A percentile compares a stretch with the other conserved stretches of the same genome.
Conservation (phyloP, 35 echinoderm and acorn worm genomes). For the Holothuria glaberrima region DNA sequence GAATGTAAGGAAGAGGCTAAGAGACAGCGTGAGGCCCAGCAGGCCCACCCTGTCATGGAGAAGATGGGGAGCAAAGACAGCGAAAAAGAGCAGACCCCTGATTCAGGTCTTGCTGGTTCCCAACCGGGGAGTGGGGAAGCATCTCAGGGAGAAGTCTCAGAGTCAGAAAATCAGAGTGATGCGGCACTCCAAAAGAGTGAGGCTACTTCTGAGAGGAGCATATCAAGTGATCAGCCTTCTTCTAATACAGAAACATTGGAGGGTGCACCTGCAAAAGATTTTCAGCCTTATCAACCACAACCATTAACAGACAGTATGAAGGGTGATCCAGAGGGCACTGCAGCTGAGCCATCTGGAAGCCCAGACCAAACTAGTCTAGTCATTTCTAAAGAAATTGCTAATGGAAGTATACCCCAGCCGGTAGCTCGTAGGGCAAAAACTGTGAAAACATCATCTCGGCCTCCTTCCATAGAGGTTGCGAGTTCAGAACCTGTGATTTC, state of each 20-base stretch:
- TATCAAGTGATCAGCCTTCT: constrained; percentile 48
- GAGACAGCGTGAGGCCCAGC: constrained; percentile 76
- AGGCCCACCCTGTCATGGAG: constrained; percentile 44
- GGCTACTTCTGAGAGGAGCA: constrained; percentile 27
- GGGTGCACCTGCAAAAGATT: constrained; percentile 38
- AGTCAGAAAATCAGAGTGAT: constrained; percentile 62
- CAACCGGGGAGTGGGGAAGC: constrained; percentile 82
- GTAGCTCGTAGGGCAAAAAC: constrained; percentile 63
- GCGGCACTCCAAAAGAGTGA: not conserved
- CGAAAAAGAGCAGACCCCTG: constrained; percentile 65
- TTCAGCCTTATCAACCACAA: constrained; percentile 15
- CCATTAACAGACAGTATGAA: constrained; percentile 38
- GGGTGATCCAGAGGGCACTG: constrained; percentile 26
- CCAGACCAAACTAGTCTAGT: not conserved
- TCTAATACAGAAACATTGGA: constrained; percentile 29
- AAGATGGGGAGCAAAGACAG: constrained; percentile 56
- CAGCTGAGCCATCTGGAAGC: not conserved
- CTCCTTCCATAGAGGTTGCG: constrained; percentile 73
- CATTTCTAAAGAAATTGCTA: constrained; percentile 43
- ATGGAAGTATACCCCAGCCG: constrained; percentile 41
- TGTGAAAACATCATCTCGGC: constrained; percentile 60
- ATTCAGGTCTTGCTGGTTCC: constrained; percentile 79
- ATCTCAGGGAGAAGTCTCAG: constrained; percentile 72
- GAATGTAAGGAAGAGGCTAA: constrained; percentile 98
- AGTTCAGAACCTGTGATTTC: constrained; percentile 66